Base-by-base conservation (phyloP, 2,888 invertebrate genomes). In the Cotesia congregata region DNA sequence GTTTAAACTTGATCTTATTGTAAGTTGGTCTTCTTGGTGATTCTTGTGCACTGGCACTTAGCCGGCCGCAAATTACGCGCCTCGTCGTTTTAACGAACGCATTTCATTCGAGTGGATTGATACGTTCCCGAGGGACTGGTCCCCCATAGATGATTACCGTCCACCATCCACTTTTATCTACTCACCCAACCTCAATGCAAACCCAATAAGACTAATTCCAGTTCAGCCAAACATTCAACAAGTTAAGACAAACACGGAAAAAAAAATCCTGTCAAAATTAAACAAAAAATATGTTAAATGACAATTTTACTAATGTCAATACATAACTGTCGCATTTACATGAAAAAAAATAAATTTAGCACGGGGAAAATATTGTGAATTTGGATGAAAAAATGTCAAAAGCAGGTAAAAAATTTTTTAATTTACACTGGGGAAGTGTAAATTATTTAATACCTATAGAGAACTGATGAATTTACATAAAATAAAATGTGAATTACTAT, bases 91-190 rank as follows among this genome's bases (percentile, higher is more conserved):
- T 80, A 82, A 82, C 80, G 80, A 82, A 83, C 77, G 79, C 80
- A 80, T 82, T 81, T 77, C 81, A 80, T 82, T 82, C 80, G 69
- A 62, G 80, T 74, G 80, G 80, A 82, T 81, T 78, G 82, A 82
- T 81, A 80, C 81, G 81, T 81, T 81, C 80, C 81, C 80, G 73
- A 71, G 75, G 80, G 82, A 82, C 76, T 81, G 78, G 77, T 76
- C 72, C 68, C 78, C 78, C 79, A 68, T 62, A 73, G 78, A 78
- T 80, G 80, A 80, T 78, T 80, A 79, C 74, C 72, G 80, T 74
- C 74, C 61, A 70, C 70, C 62, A 50, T 50, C 7, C 50, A 50
- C 50, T 50, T 50, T 50, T 50, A 50, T 50, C 50, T 50, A 50
- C 50, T 50, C 50, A 50, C 64, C 62, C 68, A 71, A 67, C 70